Evolutionary conservation across 2,797 vertebrate species (phyloP).

Genomic region (Sciurus carolinensis): DNA sequence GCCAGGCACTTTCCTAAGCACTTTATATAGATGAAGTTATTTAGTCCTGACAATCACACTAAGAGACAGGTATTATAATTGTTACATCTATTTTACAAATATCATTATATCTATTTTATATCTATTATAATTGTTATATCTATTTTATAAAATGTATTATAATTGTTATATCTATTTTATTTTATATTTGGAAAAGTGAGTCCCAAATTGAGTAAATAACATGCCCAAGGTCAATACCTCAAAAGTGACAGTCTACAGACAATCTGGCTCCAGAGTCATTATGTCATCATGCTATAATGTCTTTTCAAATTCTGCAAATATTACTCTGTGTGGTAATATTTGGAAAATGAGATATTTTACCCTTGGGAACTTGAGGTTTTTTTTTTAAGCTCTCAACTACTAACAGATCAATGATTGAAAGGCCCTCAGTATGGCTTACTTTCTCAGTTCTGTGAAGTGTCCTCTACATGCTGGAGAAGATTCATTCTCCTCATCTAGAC

Average conservation of each 20-base stretch:
- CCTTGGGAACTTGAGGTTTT: constrained; percentile 2
- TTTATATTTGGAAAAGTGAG: constrained; percentile 43
- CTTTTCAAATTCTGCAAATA: constrained; percentile 40
- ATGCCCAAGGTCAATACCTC: constrained; percentile 22
- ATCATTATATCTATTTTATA: constrained; percentile 23
- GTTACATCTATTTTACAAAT: constrained; percentile 25
- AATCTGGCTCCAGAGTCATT: constrained; percentile 48
- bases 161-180: constrained; percentile 11
- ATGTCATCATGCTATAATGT: neutral
- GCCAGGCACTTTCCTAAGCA: constrained; percentile 8
- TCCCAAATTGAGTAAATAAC: neutral
- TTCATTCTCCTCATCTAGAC: neutral
- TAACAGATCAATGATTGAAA: constrained; percentile 47
- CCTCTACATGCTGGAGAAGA: neutral
- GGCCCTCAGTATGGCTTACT: neutral
- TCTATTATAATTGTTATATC: constrained; percentile 1
- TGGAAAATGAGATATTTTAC: constrained; percentile 29
- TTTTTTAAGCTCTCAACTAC: constrained; percentile 44
- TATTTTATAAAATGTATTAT: constrained; percentile 43
- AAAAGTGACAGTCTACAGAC: constrained; percentile 12
- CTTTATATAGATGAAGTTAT: constrained; percentile 6
- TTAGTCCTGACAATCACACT: constrained; percentile 32
- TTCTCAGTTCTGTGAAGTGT: neutral
- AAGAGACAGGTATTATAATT: constrained; percentile 6
- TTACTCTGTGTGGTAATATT: constrained; percentile 3